Percentiles rank a stretch among this genome's conserved stretches.
phyloP scores from a whole-genome alignment of 35 echinoderm and acorn worm genomes.

The Lytechinus variegatus region DNA sequence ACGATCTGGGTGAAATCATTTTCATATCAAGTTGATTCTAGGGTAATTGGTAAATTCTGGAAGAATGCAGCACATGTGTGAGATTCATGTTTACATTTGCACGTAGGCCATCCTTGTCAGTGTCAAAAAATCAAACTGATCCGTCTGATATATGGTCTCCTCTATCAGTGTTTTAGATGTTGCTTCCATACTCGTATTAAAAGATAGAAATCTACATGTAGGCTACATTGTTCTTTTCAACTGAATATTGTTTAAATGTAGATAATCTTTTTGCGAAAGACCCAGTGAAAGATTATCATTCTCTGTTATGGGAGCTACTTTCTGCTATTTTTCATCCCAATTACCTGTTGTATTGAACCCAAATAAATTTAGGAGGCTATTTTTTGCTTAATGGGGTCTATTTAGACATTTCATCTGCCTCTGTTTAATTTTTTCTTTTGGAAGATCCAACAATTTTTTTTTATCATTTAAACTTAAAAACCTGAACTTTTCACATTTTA shows the following conservation, averaged over 20 bases:
- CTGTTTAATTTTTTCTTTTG: too few relatives aligned
- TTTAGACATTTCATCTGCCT: too few relatives aligned
- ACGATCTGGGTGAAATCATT: constrained; percentile 11
- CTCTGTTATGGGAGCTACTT: too few relatives aligned
- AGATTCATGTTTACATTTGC: neutral
- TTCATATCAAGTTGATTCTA: constrained; percentile 9
- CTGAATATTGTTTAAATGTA: neutral
- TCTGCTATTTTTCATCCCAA: too few relatives aligned
- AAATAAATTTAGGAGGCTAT: too few relatives aligned
- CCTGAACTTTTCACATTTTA: too few relatives aligned
- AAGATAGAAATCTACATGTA: neutral
- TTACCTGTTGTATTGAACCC: too few relatives aligned
- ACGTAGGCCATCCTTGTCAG: neutral
- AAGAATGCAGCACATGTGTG: neutral
- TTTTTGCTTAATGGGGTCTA: too few relatives aligned
- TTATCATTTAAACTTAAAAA: too few relatives aligned
- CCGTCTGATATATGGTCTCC: neutral
- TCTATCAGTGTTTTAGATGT: neutral
- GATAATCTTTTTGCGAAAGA: neutral
- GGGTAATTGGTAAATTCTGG: neutral
- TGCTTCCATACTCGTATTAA: neutral
- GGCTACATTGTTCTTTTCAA: neutral
- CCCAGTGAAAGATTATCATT: too few relatives aligned
- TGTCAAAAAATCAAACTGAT: neutral
- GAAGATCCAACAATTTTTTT: too few relatives aligned